Conservation (phyloP, 1,140 invertebrate genomes). For the Aphidius ervi region DNA sequence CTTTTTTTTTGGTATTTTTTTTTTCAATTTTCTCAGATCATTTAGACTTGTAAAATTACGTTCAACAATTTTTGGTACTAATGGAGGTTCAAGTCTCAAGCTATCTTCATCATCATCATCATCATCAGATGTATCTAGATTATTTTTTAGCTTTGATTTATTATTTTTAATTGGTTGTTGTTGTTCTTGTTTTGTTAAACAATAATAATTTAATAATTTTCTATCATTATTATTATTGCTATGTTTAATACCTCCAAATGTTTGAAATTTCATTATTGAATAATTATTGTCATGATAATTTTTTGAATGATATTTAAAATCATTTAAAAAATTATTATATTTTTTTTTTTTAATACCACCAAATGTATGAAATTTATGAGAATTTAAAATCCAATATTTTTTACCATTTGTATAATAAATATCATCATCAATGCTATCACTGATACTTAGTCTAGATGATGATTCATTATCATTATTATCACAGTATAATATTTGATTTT, state of each 20-base stretch:
- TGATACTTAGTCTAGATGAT: conserved; percentile 6
- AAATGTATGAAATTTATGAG: conserved; percentile 37
- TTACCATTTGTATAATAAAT: conserved; percentile 23
- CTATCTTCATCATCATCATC: conserved; percentile 13
- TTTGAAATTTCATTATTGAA: conserved; percentile 34
- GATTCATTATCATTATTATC: conserved; percentile 2
- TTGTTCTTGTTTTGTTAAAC: not conserved
- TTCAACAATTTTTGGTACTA: conserved; percentile 40
- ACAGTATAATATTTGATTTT: not conserved
- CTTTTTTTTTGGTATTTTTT: conserved; percentile 6
- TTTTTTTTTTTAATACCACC: conserved; percentile 33
- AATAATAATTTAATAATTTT: conserved; percentile 19
- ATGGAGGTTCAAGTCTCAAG: conserved; percentile 37
- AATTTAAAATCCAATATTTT: conserved; percentile 30
- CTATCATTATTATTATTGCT: conserved; percentile 21
- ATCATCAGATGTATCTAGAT: not conserved
- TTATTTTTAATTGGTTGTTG: not conserved
- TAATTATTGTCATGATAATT: conserved; percentile 15
- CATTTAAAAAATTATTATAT: conserved; percentile 1
- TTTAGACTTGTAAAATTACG: conserved; percentile 35
- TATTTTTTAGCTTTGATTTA: not conserved
- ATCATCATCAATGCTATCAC: conserved; percentile 3
- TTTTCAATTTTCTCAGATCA: conserved; percentile 25
- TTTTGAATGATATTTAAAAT: too few species aligned
- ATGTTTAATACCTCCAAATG: conserved; percentile 38